Percentiles rank a stretch among this genome's conserved stretches.
Evolutionary conservation across 1,140 invertebrate species (phyloP).

Genomic region (Apocrypta bakeri): DNA sequence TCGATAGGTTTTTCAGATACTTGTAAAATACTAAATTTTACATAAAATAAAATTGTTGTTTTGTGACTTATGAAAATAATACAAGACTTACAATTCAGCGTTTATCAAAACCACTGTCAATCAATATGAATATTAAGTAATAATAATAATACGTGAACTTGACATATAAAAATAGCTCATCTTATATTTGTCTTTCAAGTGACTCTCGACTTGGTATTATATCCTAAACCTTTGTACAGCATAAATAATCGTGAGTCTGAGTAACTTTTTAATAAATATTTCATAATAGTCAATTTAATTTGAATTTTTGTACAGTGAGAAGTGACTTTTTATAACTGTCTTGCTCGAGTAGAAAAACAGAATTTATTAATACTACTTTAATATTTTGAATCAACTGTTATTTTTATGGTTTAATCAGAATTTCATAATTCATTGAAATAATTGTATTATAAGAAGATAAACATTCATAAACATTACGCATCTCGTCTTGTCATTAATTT

Average conservation of each 20-base stretch:
- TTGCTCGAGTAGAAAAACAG: conserved; percentile 24
- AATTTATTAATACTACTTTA: conserved; percentile 1
- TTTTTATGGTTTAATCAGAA: background rate
- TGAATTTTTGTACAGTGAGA: conserved; percentile 32
- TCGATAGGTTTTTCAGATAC: background rate
- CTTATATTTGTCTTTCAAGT: conserved; percentile 25
- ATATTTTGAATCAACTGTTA: conserved; percentile 28
- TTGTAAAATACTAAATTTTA: conserved; percentile 35
- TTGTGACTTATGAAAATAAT: conserved; percentile 27
- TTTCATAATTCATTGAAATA: conserved; percentile 14
- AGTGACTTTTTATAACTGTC: conserved; percentile 21
- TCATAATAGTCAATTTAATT: conserved; percentile 43
- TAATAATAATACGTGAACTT: conserved; percentile 10
- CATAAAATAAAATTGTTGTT: conserved; percentile 37
- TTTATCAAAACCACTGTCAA: conserved; percentile 19
- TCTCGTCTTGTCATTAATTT: conserved; percentile 8
- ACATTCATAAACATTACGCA: conserved; percentile 10
- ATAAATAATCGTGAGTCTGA: conserved; percentile 30
- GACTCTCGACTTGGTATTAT: conserved; percentile 27
- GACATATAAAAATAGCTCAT: conserved; percentile 19
- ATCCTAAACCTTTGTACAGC: conserved; percentile 40
- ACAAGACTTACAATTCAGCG: conserved; percentile 17
- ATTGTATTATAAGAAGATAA: conserved; percentile 42
- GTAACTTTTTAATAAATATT: conserved; percentile 41
- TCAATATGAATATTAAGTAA: conserved; percentile 22